Evolutionary conservation across 1,140 invertebrate species (phyloP).

Genomic region (Cherax destructor): DNA sequence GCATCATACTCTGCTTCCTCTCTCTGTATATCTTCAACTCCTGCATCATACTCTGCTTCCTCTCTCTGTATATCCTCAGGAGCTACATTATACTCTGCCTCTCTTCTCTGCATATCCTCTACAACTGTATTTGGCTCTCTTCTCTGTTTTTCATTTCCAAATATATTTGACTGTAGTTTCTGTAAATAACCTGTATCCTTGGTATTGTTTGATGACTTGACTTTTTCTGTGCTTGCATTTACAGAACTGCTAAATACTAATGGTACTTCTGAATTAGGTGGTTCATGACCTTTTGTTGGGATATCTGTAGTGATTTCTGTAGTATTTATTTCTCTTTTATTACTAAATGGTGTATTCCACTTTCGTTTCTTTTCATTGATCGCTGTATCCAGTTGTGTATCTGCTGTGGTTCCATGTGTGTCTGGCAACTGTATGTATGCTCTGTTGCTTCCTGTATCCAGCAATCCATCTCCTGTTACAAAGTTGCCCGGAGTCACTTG

Average conservation of each 20-base stretch:
- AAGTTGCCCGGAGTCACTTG: neutral
- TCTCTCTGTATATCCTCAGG: neutral
- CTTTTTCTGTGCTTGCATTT: no score
- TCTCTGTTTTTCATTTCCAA: no score
- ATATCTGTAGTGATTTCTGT: neutral
- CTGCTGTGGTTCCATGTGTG: neutral
- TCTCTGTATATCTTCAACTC: neutral
- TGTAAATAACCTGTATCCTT: no score
- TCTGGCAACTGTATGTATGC: neutral
- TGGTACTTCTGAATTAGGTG: no score
- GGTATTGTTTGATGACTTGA: no score
- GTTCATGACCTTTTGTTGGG: no score
- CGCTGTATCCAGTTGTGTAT: neutral
- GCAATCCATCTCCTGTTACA: neutral
- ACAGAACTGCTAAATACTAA: no score
- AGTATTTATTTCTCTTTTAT: neutral
- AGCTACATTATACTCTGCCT: neutral
- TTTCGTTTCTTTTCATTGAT: neutral
- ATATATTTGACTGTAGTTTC: no score
- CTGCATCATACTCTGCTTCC: neutral
- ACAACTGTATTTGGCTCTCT: no score
- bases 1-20: neutral
- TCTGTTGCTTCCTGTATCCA: neutral
- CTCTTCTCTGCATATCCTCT: no score
- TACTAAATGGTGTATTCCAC: neutral